These are phyloP conservation scores for Herminia tarsipennalis DNA, from an alignment of 2,888 invertebrate species.

Conservation along the genomic window DNA sequence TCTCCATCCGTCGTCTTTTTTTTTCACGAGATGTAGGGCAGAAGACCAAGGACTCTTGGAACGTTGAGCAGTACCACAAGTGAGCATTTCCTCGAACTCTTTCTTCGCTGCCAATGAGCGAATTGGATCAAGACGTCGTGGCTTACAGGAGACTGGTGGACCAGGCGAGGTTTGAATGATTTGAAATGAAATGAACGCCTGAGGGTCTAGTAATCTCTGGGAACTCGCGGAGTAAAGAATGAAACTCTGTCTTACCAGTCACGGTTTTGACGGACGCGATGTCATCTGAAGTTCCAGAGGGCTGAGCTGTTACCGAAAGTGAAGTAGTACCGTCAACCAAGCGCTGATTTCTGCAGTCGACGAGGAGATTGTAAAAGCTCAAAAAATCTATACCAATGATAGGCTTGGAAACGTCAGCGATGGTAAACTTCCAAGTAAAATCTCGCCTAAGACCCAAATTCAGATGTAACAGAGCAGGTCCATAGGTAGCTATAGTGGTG, in stretches of 20 bases:
- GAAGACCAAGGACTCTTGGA: conserved; percentile 10
- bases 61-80: neutral
- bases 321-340: conserved; percentile 31
- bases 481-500: conserved; percentile 40
- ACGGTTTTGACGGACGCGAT: conserved; percentile 1
- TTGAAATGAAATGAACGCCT: conserved; percentile 14
- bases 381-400: conserved; percentile 58
- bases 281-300: conserved; percentile 13
- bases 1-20: too few relatives aligned
- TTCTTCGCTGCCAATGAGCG: neutral
- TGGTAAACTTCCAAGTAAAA: conserved; percentile 48
- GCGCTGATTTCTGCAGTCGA: too few relatives aligned
- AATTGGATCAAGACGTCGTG: conserved; percentile 34
- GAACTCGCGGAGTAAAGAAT: neutral
- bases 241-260: neutral
- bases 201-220: conserved; percentile 8
- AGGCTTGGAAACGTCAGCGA: conserved; percentile 51
- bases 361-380: conserved; percentile 45
- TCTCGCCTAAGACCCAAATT: conserved; percentile 25
- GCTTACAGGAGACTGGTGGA: conserved; percentile 23
- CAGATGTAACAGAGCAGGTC: conserved; percentile 12
- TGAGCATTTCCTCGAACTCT: conserved; percentile 9
- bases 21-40: neutral
- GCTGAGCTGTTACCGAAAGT: conserved; percentile 23
- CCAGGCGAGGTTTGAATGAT: conserved; percentile 28